These are phyloP conservation scores for Brachionus asplanchnoidis DNA, from an alignment of 1,140 invertebrate genomes.

Conservation along the genomic window DNA sequence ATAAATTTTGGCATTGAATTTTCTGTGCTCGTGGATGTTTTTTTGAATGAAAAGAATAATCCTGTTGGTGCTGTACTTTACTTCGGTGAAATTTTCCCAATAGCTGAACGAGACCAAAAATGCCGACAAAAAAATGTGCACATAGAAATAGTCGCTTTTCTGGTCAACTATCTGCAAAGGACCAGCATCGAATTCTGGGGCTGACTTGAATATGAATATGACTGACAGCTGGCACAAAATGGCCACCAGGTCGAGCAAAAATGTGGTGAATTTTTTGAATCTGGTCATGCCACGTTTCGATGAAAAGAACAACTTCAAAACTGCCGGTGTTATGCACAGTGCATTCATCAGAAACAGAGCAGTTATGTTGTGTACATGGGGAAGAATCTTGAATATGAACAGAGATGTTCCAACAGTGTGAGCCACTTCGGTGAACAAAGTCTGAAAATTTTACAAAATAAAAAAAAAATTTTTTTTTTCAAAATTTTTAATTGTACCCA, in stretches of 20 bases:
- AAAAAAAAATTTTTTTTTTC: background rate
- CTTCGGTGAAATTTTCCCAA: constrained; percentile 40
- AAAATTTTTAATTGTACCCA: background rate
- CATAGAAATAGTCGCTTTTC: background rate
- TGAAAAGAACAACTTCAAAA: constrained; percentile 15
- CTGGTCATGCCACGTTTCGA: background rate
- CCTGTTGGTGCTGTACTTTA: background rate
- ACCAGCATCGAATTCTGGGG: background rate
- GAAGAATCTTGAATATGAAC: constrained; percentile 20
- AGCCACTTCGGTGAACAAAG: background rate
- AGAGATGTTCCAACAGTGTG: constrained; percentile 27
- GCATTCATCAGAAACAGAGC: constrained; percentile 36
- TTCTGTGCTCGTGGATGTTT: constrained; percentile 10
- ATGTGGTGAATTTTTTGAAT: constrained; percentile 27
- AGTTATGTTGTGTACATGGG: constrained; percentile 18
- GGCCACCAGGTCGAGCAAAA: background rate
- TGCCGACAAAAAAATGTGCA: background rate
- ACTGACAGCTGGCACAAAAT: constrained; percentile 5
- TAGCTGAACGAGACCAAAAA: constrained; percentile 30
- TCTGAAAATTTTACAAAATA: background rate
- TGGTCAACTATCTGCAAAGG: background rate
- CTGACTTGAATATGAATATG: constrained; percentile 23
- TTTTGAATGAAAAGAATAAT: constrained; percentile 16
- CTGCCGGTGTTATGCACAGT: constrained; percentile 27
- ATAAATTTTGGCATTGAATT: constrained; percentile 27